A percentile compares a stretch with the other conserved stretches of the same genome.
Conservation (phyloP, 2,113 vertebrate species). For the Mionectes macconnelli region DNA sequence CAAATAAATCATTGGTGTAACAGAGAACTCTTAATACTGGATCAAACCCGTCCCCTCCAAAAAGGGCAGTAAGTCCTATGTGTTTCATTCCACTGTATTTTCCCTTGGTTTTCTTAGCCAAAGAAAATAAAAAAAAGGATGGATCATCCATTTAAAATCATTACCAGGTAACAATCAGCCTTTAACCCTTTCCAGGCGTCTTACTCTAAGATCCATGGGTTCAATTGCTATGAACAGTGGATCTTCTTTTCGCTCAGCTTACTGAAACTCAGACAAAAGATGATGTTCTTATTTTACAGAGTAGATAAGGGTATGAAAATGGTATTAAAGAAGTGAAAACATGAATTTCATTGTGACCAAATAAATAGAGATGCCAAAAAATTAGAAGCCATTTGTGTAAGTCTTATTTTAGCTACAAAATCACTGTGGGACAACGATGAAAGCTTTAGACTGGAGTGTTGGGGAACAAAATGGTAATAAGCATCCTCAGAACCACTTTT, state of each 20-base stretch:
- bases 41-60: neutral
- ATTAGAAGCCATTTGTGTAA: neutral
- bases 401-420: neutral
- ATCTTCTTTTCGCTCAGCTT: neutral
- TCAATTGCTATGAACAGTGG: neutral
- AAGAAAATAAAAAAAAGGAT: neutral
- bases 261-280: neutral
- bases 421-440: neutral
- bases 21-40: neutral
- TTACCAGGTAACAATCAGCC: neutral
- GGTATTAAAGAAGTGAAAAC: neutral
- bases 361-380: neutral
- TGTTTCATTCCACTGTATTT: neutral
- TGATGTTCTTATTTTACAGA: neutral
- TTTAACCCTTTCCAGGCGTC: neutral
- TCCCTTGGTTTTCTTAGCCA: neutral
- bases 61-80: neutral
- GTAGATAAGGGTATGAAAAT: neutral
- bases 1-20: neutral
- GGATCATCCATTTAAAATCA: neutral
- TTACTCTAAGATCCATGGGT: neutral
- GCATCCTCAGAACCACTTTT: neutral
- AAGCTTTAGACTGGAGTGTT: neutral
- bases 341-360: neutral
- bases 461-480: neutral